These are phyloP conservation scores for Lanius collurio DNA, from an alignment of 2,113 vertebrate species.

Conservation along the genomic window DNA sequence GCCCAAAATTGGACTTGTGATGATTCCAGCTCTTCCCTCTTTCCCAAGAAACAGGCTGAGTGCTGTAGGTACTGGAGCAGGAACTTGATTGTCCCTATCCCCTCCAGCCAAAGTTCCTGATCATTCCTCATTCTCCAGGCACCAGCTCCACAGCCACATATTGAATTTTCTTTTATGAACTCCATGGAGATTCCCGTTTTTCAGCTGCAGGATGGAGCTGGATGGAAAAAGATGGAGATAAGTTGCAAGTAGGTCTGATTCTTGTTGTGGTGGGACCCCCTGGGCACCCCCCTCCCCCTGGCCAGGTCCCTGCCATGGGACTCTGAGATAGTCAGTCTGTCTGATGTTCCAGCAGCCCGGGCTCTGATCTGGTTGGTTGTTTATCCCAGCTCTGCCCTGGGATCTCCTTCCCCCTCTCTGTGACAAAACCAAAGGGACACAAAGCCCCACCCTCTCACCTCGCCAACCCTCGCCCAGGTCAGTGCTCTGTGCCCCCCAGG, in stretches of 20 bases:
- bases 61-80: neutral
- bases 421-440: no score
- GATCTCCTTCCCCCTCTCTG: no score
- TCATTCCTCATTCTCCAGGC: neutral
- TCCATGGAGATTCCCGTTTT: neutral
- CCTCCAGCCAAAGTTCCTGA: neutral
- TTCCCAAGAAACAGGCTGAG: neutral
- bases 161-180: fast-evolving
- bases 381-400: no score
- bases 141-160: fast-evolving
- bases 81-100: fast-evolving
- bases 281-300: no score
- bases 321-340: no score
- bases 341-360: no score
- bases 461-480: no score
- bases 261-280: no score
- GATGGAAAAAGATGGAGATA: neutral
- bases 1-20: neutral
- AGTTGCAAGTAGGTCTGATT: neutral
- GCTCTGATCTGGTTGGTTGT: no score
- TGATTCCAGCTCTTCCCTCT: neutral
- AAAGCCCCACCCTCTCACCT: no score
- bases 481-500: no score
- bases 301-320: no score
- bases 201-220: neutral